Conservation (phyloP, 2,888 invertebrate species). For the Eutolmus rufibarbis region DNA sequence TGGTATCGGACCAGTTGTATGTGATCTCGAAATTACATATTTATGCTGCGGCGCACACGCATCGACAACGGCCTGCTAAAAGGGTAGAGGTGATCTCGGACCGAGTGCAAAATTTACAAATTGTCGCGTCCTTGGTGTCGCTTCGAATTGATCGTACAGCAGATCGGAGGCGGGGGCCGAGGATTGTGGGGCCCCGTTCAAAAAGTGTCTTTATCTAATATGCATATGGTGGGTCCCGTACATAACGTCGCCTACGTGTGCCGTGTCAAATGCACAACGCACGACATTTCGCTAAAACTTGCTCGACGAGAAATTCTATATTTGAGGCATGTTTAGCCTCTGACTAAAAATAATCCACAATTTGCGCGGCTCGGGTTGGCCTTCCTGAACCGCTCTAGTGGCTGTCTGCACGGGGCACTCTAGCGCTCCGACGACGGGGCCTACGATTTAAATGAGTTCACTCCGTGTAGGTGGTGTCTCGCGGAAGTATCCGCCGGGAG, state of each 20-base stretch:
- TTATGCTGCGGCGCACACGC: background rate
- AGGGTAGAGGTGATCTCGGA: constrained; percentile 36
- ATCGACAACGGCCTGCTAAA: constrained; percentile 1
- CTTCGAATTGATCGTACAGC: constrained; percentile 2
- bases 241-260: constrained; percentile 50
- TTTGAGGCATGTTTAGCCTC: constrained; percentile 47
- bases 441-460: constrained; percentile 37
- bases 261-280: constrained; percentile 48
- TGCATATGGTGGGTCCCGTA: constrained; percentile 8
- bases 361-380: constrained; percentile 1
- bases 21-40: constrained; percentile 2
- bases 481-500: constrained; percentile 13
- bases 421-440: background rate
- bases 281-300: constrained; percentile 51
- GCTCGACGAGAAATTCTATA: constrained; percentile 52
- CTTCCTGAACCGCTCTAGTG: background rate
- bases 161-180: background rate
- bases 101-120: constrained; percentile 28
- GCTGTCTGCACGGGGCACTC: background rate
- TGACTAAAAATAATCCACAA: constrained; percentile 32
- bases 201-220: constrained; percentile 32
- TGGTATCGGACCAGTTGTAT: constrained; percentile 23
- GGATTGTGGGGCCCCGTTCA: background rate
- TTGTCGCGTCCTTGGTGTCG: constrained; percentile 35
- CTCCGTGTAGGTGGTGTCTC: constrained; percentile 33